phyloP scores from a whole-genome alignment of 2,797 vertebrate genomes.

The Aselliscus stoliczkanus region DNA sequence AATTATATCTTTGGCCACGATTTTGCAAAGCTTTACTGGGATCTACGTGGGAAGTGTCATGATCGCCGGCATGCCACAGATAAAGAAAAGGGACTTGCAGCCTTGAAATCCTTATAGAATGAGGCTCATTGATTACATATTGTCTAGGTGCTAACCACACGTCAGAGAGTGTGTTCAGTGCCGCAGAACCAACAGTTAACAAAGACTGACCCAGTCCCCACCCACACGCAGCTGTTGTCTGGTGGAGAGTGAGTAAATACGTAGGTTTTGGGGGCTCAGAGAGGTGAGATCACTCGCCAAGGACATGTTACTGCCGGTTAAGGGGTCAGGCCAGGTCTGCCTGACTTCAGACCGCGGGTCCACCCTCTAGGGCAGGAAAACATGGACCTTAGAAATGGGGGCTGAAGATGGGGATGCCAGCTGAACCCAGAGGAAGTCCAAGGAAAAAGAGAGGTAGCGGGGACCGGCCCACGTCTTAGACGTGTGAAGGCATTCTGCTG shows the following conservation, averaged over 20 bases:
- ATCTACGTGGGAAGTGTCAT: neutral
- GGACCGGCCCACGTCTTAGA: accelerated
- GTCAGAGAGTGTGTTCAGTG: too few relatives aligned
- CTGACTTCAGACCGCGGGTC: neutral
- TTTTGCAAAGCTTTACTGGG: neutral
- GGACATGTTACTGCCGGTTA: neutral
- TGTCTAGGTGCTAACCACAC: neutral
- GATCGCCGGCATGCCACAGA: neutral
- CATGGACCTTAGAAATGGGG: neutral
- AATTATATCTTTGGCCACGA: neutral
- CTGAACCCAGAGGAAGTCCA: neutral
- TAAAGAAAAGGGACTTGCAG: neutral
- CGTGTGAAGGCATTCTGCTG: neutral
- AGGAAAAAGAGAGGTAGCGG: neutral
- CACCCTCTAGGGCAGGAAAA: neutral
- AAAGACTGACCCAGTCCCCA: neutral
- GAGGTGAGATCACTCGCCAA: neutral
- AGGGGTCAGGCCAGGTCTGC: neutral
- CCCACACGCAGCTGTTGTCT: neutral
- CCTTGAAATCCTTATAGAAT: neutral
- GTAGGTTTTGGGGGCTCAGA: neutral
- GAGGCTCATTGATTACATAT: neutral
- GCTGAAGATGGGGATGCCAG: neutral
- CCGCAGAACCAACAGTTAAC: neutral
- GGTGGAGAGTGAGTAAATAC: neutral